phyloP scores from a whole-genome alignment of 2,113 vertebrate genomes.

The Eclectus roratus region DNA sequence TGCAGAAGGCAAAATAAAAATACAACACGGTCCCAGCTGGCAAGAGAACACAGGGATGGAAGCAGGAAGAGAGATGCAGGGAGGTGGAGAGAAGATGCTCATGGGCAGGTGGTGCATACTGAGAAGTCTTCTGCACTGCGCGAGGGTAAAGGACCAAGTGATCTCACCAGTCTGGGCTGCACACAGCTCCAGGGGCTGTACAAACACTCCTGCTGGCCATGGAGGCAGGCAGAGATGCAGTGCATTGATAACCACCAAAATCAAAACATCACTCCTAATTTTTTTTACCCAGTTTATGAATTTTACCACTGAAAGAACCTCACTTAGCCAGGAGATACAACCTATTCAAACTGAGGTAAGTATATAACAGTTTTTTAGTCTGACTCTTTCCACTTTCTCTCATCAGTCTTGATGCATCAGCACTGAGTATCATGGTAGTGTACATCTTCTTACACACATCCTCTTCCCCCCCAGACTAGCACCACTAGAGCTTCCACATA shows the following conservation, averaged over 20 bases:
- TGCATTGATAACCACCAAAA: rapidly evolving
- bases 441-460: background rate
- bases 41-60: rapidly evolving
- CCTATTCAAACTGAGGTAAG: background rate
- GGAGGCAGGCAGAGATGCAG: background rate
- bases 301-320: background rate
- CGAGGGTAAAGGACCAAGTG: rapidly evolving
- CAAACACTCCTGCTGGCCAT: background rate
- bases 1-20: background rate
- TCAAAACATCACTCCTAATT: background rate
- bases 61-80: background rate
- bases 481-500: rapidly evolving
- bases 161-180: background rate
- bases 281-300: background rate
- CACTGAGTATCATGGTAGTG: rapidly evolving
- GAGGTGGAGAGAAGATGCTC: background rate
- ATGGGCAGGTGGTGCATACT: no score
- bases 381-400: background rate
- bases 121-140: rapidly evolving
- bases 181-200: background rate
- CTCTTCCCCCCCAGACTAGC: rapidly evolving
- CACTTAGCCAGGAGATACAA: background rate
- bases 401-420: no score
- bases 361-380: background rate
- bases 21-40: rapidly evolving